A percentile compares a stretch with the other conserved stretches of the same genome.
phyloP scores from a whole-genome alignment of 2,797 vertebrate genomes.

The Atherinosoma microstoma region DNA sequence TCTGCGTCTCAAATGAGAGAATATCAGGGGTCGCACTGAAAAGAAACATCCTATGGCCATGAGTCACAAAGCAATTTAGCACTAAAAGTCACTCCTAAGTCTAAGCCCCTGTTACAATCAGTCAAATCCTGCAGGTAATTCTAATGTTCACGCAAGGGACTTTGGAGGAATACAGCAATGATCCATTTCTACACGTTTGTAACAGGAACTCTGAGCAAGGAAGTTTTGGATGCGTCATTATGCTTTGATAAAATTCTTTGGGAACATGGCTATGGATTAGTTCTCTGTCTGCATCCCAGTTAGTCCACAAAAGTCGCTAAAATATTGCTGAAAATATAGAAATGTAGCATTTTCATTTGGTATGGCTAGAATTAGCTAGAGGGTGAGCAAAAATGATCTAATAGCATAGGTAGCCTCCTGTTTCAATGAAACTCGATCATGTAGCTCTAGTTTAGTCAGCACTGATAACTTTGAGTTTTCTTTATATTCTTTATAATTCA shows the following conservation, averaged over 20 bases:
- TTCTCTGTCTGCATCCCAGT: background rate
- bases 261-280: background rate
- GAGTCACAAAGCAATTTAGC: slow-evolving; percentile 8
- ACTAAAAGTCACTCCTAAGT: background rate
- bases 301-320: background rate
- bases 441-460: no score
- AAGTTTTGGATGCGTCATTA: slow-evolving; percentile 8
- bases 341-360: background rate
- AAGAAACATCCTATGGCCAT: background rate
- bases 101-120: slow-evolving; percentile 14
- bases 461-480: no score
- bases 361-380: no score
- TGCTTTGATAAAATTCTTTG: background rate
- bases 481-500: no score
- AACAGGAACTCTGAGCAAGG: background rate
- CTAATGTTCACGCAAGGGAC: slow-evolving; percentile 4
- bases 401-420: no score
- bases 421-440: no score
- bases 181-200: slow-evolving; percentile 14
- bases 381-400: no score
- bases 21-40: background rate
- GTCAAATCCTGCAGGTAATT: slow-evolving; percentile 23
- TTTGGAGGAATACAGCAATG: slow-evolving; percentile 8
- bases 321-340: background rate
- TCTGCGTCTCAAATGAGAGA: slow-evolving; percentile 16